Evolutionary conservation across 1,140 invertebrate species (phyloP).

Genomic region (Orchestia grillus): DNA sequence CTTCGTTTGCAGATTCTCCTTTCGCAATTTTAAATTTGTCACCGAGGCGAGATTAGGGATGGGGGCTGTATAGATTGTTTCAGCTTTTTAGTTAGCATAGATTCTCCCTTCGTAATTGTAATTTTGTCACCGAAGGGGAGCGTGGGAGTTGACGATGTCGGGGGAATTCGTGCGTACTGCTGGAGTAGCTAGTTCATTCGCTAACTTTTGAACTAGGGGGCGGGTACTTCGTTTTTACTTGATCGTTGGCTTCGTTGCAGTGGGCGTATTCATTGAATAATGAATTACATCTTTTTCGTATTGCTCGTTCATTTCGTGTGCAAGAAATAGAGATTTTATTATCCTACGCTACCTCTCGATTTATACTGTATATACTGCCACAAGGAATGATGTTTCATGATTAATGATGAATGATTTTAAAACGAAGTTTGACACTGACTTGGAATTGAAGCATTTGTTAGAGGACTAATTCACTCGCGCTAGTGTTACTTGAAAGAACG

Average conservation of each 20-base stretch:
- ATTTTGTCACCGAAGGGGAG: too few relatives aligned
- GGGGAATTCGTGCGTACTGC: too few relatives aligned
- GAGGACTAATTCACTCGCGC: not conserved
- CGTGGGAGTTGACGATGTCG: too few relatives aligned
- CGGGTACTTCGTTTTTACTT: too few relatives aligned
- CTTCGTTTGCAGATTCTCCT: too few relatives aligned
- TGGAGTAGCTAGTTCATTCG: too few relatives aligned
- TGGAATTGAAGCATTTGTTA: not conserved
- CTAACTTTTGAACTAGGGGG: too few relatives aligned
- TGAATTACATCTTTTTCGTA: not conserved
- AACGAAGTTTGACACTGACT: not conserved
- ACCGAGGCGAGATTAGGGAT: not conserved
- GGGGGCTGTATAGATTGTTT: not conserved
- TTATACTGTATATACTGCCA: too few relatives aligned
- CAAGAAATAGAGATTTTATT: not conserved
- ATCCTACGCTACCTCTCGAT: not conserved
- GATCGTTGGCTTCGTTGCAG: not conserved
- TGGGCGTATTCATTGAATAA: not conserved
- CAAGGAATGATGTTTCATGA: not conserved
- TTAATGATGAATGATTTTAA: not conserved
- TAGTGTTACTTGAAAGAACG: not conserved
- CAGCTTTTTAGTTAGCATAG: too few relatives aligned
- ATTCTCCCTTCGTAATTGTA: too few relatives aligned
- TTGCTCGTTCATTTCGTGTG: not conserved
- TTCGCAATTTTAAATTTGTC: too few relatives aligned